Conservation (phyloP, 64 coral and sea anemone genomes). For the Exaiptasia diaphana region DNA sequence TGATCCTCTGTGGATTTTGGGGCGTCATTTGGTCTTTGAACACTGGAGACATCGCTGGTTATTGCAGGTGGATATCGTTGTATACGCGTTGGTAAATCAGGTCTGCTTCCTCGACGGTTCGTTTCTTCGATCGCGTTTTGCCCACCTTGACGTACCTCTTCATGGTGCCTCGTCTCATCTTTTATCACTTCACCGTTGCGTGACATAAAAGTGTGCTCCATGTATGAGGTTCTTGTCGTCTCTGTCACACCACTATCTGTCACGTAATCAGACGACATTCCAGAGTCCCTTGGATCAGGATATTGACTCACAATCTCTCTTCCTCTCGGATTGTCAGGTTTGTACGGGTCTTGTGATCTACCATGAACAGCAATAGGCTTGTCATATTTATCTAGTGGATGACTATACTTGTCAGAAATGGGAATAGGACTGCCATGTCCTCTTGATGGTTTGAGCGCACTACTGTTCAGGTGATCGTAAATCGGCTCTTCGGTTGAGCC, state of each 20-base stretch:
- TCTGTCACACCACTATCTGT: not conserved
- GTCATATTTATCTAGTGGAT: not conserved
- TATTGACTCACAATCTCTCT: not conserved
- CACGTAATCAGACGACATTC: not conserved
- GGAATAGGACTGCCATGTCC: not conserved
- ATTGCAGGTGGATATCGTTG: not conserved
- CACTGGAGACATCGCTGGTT: not conserved
- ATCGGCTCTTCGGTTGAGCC: not conserved
- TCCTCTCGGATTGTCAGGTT: not conserved
- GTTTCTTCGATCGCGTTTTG: not conserved
- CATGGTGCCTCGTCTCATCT: not conserved
- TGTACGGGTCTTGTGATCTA: not conserved
- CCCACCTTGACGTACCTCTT: not conserved
- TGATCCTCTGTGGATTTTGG: not conserved
- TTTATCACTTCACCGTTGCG: constrained; percentile 11
- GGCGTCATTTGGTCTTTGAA: not conserved
- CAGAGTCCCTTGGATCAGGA: not conserved
- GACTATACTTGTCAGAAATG: not conserved
- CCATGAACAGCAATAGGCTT: not conserved
- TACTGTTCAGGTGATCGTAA: not conserved
- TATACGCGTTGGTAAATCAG: not conserved
- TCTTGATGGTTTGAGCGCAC: not conserved
- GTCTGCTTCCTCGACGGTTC: not conserved
- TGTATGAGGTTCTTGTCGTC: not conserved
- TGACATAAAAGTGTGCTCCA: not conserved